phyloP scores from a whole-genome alignment of 2,113 vertebrate species.

The Eublepharis macularius region DNA sequence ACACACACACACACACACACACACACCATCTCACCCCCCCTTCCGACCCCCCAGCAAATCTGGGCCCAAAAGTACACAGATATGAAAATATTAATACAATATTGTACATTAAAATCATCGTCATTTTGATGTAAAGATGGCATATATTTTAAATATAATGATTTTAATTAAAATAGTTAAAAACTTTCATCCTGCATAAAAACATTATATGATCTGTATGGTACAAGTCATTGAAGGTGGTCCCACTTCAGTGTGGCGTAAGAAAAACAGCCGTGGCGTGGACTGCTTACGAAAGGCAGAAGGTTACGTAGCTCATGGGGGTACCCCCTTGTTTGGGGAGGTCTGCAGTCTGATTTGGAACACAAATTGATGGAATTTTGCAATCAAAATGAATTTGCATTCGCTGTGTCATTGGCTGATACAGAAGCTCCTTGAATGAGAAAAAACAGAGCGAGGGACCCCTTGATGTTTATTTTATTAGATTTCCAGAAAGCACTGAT shows the following conservation, averaged over 20 bases:
- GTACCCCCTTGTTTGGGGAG: slow-evolving; percentile 55
- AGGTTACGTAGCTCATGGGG: slow-evolving; percentile 58
- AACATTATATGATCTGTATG: neutral
- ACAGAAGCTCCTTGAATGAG: slow-evolving; percentile 28
- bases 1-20: neutral
- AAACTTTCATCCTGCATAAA: neutral
- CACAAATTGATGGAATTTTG: slow-evolving; percentile 74
- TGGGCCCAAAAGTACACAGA: neutral
- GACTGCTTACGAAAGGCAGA: slow-evolving; percentile 36
- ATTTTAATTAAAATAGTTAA: neutral
- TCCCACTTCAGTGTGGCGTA: slow-evolving; percentile 40
- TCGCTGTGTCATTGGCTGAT: slow-evolving; percentile 55
- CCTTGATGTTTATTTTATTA: slow-evolving; percentile 9
- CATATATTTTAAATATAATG: neutral
- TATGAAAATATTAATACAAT: neutral
- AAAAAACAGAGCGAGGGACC: slow-evolving; percentile 30
- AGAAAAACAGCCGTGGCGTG: neutral
- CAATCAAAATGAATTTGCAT: slow-evolving; percentile 75
- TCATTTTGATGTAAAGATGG: neutral
- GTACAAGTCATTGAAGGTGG: slow-evolving; percentile 2
- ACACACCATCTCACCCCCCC: neutral
- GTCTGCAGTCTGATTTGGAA: slow-evolving; percentile 75
- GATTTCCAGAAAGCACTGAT: neutral
- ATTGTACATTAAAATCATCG: slow-evolving; percentile 15
- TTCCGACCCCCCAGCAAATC: neutral